Base-by-base conservation (phyloP, 2,113 vertebrate species). In the Alethe castanea region DNA sequence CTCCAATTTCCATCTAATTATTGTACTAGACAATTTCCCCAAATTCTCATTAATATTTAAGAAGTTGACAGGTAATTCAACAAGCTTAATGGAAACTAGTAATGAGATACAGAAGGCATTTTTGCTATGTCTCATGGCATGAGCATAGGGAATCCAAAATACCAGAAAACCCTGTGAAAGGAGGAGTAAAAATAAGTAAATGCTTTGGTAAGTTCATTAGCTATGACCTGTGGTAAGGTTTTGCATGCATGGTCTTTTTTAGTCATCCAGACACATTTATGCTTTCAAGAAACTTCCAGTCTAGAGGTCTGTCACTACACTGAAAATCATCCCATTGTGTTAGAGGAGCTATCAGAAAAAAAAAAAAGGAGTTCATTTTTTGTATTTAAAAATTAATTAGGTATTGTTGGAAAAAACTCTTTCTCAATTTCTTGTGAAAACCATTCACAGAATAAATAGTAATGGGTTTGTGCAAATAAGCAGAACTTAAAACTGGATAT, bases 1-100 rank as follows among this genome's bases (percentile, higher is more conserved):
- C 28, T 92, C 53, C 38, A 82, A 23, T 85, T 95, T 88, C 82
- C 56, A 88, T 56, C 54, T 89, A 84, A 94, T 90, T 94, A 80
- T 33, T 44, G 22, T 31, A 42, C 45, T 45, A 79, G 45, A 11
- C 38, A 59, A 44, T 86, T 77, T 80, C 36, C 53, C 60, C 45
- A 73, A 60, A 86, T 70, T 35, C 25, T 88, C 59, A 57, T 62
- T 82, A 93, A 48, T 84, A 89, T 64, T 78, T 54, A 54, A 73
- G 66, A 69, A 88, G 54, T 20, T 82, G 22, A 35, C 24, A 81
- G 44, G 26, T 72, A 92, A 84, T 70, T 70, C 33, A 70, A 83
- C 24, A 83, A 90, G 40, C 35, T 65, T 79, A 82, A 95, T 54
- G 36, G 88, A 94, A 92, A 85, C 4, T 5, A 71, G 18, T 74